These are phyloP conservation scores for Chiloscyllium plagiosum DNA, from an alignment of 2,113 vertebrate genomes.

Conservation along the genomic window DNA sequence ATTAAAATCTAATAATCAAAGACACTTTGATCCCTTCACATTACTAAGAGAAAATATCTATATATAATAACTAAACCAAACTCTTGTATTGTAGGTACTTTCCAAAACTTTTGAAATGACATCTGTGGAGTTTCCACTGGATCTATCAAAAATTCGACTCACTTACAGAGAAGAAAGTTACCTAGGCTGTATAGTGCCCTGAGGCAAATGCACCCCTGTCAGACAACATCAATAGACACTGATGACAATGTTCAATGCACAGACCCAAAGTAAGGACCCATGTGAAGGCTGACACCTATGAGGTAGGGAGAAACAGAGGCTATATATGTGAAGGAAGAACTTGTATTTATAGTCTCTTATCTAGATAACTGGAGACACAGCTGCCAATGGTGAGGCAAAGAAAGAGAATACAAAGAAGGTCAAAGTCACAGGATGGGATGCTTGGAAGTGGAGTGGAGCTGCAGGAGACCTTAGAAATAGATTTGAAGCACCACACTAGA, in stretches of 20 bases:
- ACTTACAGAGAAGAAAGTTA: conserved; percentile 21
- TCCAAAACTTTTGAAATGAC: background rate
- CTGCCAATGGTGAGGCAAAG: background rate
- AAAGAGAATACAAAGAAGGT: background rate
- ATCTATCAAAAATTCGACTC: conserved; percentile 34
- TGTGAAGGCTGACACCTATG: background rate
- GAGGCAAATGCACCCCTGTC: conserved; percentile 27
- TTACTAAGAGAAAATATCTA: background rate
- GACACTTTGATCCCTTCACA: background rate
- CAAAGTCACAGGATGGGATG: background rate
- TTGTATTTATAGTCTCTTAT: background rate
- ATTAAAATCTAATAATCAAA: background rate
- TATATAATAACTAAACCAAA: background rate
- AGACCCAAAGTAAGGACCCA: background rate
- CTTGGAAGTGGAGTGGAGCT: too few relatives aligned
- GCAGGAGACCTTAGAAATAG: background rate
- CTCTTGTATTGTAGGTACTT: background rate
- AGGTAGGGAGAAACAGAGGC: background rate
- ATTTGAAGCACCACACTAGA: background rate
- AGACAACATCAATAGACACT: background rate
- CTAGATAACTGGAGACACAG: background rate
- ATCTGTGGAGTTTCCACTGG: background rate
- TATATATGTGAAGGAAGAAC: background rate
- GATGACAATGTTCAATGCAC: conserved; percentile 6
- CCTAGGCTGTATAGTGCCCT: conserved; percentile 1